Percentiles rank a stretch among this genome's conserved stretches.
Conservation (phyloP, 92 coral and sea anemone genomes). For the Blastomussa wellsi region DNA sequence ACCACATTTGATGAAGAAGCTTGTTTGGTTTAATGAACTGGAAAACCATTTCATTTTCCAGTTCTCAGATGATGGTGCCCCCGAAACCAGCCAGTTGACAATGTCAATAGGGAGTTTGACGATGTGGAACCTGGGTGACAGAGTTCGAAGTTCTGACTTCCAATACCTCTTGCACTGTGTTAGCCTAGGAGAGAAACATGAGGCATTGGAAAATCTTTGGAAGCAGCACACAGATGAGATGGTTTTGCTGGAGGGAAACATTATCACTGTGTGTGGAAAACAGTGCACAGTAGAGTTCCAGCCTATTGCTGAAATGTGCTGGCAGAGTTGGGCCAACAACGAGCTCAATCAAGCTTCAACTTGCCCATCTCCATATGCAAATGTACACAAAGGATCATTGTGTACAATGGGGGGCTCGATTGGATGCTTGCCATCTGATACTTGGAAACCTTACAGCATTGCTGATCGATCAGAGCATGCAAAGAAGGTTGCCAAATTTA, state of each 20-base stretch:
- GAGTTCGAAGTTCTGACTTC: conserved; percentile 50
- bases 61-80: too few species aligned
- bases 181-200: conserved; percentile 61
- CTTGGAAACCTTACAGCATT: conserved; percentile 52
- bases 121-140: conserved; percentile 55
- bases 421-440: conserved; percentile 18
- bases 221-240: conserved; percentile 77
- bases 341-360: too few species aligned
- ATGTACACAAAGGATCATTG: too few species aligned
- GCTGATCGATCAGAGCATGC: conserved; percentile 38
- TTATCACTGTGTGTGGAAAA: conserved; percentile 46
- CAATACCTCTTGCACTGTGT: conserved; percentile 37
- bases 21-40: conserved; percentile 62
- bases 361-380: too few species aligned
- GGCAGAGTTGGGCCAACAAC: too few species aligned
- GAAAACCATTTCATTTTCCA: conserved; percentile 56
- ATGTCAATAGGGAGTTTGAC: conserved; percentile 47
- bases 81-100: conserved; percentile 41
- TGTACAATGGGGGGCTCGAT: too few species aligned
- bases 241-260: conserved; percentile 71
- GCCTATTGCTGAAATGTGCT: too few species aligned
- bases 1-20: conserved; percentile 47
- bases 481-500: too few species aligned
- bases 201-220: conserved; percentile 66
- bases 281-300: too few species aligned